Evolutionary conservation across 2,113 vertebrate genomes (phyloP), one percentile per base, ranked within the genome.

Genomic region (Apodemus speciosus): DNA sequence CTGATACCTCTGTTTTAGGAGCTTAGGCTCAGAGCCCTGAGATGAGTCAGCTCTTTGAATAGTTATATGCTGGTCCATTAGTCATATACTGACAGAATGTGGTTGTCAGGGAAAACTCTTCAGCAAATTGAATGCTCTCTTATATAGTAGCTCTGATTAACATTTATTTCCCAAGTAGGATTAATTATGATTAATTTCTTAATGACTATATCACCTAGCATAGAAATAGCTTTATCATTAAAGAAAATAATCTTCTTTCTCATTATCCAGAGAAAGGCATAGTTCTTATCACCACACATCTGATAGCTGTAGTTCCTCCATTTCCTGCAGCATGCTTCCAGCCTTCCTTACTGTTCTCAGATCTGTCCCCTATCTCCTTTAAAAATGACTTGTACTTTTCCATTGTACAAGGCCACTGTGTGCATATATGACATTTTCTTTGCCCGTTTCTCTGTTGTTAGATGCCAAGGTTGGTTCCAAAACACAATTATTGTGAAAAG

Each of bases 231-330:
- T 66, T 94, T 85, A 76, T 88, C 64, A 66, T 77, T 88, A 88
- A 93, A 49, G n/a, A 53, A 58, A 90, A 87, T 79, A 49, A 72
- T 79, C 92, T n/a, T n/a, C n/a, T n/a, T 90, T 89, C 40, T 69
- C 86, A 86, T 90, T 87, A 92, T 53, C 23, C 40, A 56, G 73
- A 76, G 75, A 76, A 92, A 89, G 76, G 68, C 87, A 90, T 92
- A 87, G 85, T 56, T 89, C n/a, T 60, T 68, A 92, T 66, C 38
- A 60, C 27, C 30, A 66, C 64, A 66, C 64, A 89, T 85, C 71
- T 38, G 35, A 69, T 51, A 73, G 27, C 75, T 49, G 64, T 58
- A 9, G 53, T 81, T 13, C 40, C 69, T 88, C 64, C 23, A 27
- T 95, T 94, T 38, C 84, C 20, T 4, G 30, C 40, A 85, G 35